These are phyloP conservation scores for Psettodes erumei DNA, from an alignment of 2,113 vertebrate species.

Conservation along the genomic window DNA sequence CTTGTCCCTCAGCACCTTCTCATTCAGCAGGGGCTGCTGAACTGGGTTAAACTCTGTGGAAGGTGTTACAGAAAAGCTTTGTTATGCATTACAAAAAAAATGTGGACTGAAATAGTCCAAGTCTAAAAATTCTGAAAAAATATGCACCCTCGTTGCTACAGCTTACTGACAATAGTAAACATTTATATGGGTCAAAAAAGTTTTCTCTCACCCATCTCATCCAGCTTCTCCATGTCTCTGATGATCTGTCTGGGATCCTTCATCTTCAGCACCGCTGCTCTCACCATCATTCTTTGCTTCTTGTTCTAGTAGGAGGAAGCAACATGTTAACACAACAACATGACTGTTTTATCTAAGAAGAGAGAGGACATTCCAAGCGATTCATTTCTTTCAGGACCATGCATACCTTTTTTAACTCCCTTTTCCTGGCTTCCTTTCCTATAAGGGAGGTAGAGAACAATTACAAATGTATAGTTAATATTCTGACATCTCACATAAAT, in stretches of 20 bases:
- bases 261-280: slow-evolving; percentile 98
- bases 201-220: slow-evolving; percentile 95
- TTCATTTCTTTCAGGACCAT: not conserved
- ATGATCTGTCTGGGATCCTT: slow-evolving; percentile 99
- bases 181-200: not conserved
- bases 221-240: slow-evolving; percentile 98
- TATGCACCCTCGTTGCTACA: too few relatives aligned
- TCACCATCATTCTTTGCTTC: slow-evolving; percentile 99
- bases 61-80: not conserved
- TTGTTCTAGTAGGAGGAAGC: slow-evolving; percentile 87
- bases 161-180: too few relatives aligned
- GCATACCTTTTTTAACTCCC: slow-evolving; percentile 96
- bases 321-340: not conserved
- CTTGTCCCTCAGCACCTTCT: slow-evolving; percentile 97
- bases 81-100: too few relatives aligned
- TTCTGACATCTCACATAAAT: not conserved
- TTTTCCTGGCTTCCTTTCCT: slow-evolving; percentile 99
- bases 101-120: too few relatives aligned
- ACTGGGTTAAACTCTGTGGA: slow-evolving; percentile 95
- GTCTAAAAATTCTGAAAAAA: not conserved
- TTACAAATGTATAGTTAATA: not conserved
- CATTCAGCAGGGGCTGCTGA: slow-evolving; percentile 94
- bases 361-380: not conserved
- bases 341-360: rapidly evolving
- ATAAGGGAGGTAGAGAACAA: slow-evolving; percentile 3